These are phyloP conservation scores for Julus scanicus DNA, from an alignment of 2,888 invertebrate species.

Conservation along the genomic window DNA sequence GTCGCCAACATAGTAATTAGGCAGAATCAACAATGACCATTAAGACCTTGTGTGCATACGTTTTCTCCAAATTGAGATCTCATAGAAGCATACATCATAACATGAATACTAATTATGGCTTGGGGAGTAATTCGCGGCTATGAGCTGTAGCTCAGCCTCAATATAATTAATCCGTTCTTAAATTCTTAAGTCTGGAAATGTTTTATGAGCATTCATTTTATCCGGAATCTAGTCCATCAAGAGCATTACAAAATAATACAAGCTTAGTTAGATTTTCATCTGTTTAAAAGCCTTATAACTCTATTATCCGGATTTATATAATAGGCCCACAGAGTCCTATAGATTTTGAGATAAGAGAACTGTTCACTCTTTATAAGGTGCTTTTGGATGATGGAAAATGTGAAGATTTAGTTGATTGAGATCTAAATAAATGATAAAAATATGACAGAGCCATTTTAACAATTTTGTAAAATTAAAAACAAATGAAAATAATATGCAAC, in stretches of 20 bases:
- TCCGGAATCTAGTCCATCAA: neutral
- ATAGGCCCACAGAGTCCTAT: slow-evolving; percentile 16
- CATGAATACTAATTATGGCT: neutral
- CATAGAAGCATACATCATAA: neutral
- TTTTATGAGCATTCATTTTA: neutral
- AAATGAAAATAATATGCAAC: neutral
- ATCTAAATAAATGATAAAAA: neutral
- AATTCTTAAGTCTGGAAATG: neutral
- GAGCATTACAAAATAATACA: neutral
- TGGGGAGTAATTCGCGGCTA: neutral
- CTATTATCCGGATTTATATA: neutral
- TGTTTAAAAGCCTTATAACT: neutral
- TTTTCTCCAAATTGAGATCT: neutral
- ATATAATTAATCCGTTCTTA: slow-evolving; percentile 16
- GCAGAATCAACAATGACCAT: slow-evolving; percentile 23
- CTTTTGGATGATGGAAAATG: neutral
- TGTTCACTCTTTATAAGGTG: neutral
- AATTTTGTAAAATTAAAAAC: neutral
- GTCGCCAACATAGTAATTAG: slow-evolving; percentile 10
- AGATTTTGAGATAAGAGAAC: neutral
- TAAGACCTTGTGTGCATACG: neutral
- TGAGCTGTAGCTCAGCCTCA: neutral
- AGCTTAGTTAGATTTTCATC: slow-evolving; percentile 20
- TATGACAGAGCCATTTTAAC: neutral
- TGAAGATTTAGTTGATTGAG: neutral